These are phyloP conservation scores for Falco cherrug DNA, from an alignment of 2,797 vertebrate genomes.

Conservation along the genomic window DNA sequence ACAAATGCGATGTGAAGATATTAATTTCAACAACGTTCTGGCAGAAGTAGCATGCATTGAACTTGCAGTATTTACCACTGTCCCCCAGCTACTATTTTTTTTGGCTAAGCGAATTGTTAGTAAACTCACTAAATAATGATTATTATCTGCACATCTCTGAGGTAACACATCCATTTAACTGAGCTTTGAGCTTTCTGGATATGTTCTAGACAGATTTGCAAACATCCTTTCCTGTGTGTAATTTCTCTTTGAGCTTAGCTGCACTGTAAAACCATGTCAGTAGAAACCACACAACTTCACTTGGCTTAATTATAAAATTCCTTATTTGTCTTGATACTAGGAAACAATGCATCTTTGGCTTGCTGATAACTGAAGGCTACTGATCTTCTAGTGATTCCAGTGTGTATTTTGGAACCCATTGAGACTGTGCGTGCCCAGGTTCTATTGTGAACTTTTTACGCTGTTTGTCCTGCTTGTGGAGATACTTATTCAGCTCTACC, in stretches of 20 bases:
- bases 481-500: background rate
- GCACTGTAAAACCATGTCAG: background rate
- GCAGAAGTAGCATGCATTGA: background rate
- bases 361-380: background rate
- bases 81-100: background rate
- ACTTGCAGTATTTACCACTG: background rate
- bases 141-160: background rate
- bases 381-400: background rate
- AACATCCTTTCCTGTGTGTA: background rate
- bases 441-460: background rate
- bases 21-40: background rate
- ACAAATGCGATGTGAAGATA: background rate
- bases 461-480: background rate
- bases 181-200: background rate
- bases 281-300: background rate
- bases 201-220: background rate
- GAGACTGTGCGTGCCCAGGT: background rate
- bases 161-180: background rate
- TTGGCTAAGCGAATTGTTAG: background rate
- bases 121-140: background rate
- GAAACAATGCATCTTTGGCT: background rate
- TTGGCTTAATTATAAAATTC: background rate
- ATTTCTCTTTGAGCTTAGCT: background rate
- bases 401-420: background rate
- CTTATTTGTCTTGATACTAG: background rate